phyloP scores from a whole-genome alignment of 1,140 invertebrate species.

The Temnothorax nylanderi region DNA sequence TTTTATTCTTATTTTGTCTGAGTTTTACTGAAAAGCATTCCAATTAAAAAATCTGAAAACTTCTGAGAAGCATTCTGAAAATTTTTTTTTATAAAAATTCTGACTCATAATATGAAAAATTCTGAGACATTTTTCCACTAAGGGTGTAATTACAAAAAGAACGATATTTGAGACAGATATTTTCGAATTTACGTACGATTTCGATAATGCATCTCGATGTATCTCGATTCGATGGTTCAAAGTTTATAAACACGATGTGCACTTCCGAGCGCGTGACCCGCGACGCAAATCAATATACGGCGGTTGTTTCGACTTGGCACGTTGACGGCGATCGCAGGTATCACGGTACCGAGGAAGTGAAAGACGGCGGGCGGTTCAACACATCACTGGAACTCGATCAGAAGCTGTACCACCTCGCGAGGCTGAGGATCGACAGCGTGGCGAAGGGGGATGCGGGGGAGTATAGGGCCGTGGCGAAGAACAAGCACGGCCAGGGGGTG shows the following conservation, averaged over 20 bases:
- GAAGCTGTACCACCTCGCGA: constrained; percentile 95
- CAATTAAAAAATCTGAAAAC: no score
- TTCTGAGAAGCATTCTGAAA: no score
- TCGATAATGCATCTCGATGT: background rate
- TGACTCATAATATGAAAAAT: no score
- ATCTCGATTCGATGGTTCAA: background rate
- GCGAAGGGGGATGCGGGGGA: constrained; percentile 95
- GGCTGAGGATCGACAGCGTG: constrained; percentile 94
- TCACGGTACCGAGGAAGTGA: constrained; percentile 92
- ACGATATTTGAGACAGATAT: background rate
- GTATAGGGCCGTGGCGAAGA: constrained; percentile 96
- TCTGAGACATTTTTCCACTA: no score
- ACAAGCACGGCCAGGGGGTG: constrained; percentile 95
- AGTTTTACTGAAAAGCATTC: no score
- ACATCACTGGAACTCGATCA: constrained; percentile 93
- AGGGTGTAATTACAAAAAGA: background rate
- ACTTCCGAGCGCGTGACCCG: constrained; percentile 43
- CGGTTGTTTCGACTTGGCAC: constrained; percentile 42
- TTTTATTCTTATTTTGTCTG: no score
- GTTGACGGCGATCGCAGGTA: constrained; percentile 87
- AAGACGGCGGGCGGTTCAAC: constrained; percentile 91
- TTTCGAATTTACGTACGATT: background rate
- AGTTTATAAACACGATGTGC: background rate
- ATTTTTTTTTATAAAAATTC: no score
- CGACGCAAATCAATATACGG: constrained; percentile 4